phyloP scores from a whole-genome alignment of 2,113 vertebrate genomes.

The Laticauda laticaudata region DNA sequence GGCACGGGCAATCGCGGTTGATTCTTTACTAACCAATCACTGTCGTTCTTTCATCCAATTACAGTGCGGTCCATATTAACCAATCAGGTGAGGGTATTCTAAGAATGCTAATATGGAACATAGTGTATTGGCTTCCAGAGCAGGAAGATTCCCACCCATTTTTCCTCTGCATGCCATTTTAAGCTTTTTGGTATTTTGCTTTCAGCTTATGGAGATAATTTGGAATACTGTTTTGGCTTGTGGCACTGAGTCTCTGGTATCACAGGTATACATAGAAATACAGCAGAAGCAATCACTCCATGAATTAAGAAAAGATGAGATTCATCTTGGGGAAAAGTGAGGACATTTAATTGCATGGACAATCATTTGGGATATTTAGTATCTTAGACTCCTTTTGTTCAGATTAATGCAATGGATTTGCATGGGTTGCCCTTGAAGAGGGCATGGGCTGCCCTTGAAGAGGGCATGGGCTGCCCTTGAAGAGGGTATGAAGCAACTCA shows the following conservation, averaged over 20 bases:
- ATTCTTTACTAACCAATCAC: too few relatives aligned
- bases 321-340: conserved; percentile 61
- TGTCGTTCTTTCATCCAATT: too few relatives aligned
- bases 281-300: conserved; percentile 50
- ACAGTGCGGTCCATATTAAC: too few relatives aligned
- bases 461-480: neutral
- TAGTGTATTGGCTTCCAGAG: conserved; percentile 59
- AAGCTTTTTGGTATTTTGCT: conserved; percentile 44
- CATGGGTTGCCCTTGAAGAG: neutral
- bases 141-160: conserved; percentile 50
- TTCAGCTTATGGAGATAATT: conserved; percentile 60
- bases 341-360: neutral
- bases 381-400: neutral
- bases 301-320: conserved; percentile 68
- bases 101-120: too few relatives aligned
- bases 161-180: conserved; percentile 31
- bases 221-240: conserved; percentile 51
- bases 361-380: neutral
- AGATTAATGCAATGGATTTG: neutral
- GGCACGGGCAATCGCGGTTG: too few relatives aligned
- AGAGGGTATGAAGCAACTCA: neutral
- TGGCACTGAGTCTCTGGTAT: conserved; percentile 63
- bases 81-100: too few relatives aligned
- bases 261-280: conserved; percentile 61
- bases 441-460: neutral